A percentile compares a stretch with the other conserved stretches of the same genome.
Evolutionary conservation across 2,113 vertebrate genomes (phyloP).

Genomic region (Conger conger): DNA sequence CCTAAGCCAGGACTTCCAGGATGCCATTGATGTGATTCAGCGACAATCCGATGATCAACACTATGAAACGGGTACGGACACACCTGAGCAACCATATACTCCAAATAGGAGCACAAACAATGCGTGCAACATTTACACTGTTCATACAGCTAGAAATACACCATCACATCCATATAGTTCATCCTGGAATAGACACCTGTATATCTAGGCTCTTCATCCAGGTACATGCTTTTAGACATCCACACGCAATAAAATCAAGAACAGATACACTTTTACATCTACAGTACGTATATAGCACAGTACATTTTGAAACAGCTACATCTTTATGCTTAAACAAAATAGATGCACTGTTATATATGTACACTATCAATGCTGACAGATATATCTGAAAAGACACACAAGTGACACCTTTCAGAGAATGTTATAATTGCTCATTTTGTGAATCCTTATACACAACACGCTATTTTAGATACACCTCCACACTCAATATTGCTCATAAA

Average conservation of each 20-base stretch:
- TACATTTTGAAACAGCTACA: not conserved
- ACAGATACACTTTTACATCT: not conserved
- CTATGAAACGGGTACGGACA: slow-evolving; percentile 61
- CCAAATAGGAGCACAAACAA: not conserved
- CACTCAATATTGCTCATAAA: not conserved
- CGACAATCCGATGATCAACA: slow-evolving; percentile 77
- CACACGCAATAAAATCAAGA: not conserved
- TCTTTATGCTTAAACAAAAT: not conserved
- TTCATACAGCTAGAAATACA: too few species aligned
- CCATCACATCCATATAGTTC: too few species aligned
- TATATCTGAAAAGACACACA: too few species aligned
- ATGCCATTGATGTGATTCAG: slow-evolving; percentile 89
- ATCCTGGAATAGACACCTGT: too few species aligned
- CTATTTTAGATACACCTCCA: not conserved
- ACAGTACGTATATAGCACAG: not conserved
- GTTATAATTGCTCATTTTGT: too few species aligned
- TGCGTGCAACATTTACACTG: not conserved
- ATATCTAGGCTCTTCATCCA: not conserved
- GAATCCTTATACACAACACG: not conserved
- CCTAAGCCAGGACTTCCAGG: slow-evolving; percentile 85
- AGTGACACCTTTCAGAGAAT: too few species aligned
- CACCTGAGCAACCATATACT: not conserved
- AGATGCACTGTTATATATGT: too few species aligned
- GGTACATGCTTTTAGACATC: not conserved
- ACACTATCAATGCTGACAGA: too few species aligned